A percentile compares a stretch with the other conserved stretches of the same genome.
Conservation (phyloP, 2,113 vertebrate species). For the Perca schrenkii region DNA sequence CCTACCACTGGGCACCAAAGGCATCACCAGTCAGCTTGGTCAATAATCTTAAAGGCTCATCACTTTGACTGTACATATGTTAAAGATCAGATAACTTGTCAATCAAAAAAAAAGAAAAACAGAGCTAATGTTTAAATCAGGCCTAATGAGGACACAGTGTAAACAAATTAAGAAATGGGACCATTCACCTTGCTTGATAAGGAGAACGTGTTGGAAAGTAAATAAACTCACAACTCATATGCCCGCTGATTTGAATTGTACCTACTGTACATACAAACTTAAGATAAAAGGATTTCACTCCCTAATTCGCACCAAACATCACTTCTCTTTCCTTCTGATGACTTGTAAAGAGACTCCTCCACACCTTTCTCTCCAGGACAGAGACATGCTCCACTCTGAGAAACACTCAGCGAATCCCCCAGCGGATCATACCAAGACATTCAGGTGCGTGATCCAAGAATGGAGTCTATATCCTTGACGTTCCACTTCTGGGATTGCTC, state of each 20-base stretch:
- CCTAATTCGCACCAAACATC: constrained; percentile 21
- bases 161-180: neutral
- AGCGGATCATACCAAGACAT: constrained; percentile 44
- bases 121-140: neutral
- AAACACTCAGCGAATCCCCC: constrained; percentile 38
- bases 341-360: constrained; percentile 31
- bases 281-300: neutral
- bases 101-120: neutral
- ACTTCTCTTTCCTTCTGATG: constrained; percentile 13
- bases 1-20: neutral
- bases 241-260: neutral
- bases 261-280: neutral
- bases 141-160: neutral
- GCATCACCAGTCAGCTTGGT: neutral
- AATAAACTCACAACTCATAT: neutral
- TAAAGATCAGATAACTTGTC: neutral
- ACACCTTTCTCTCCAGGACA: constrained; percentile 34
- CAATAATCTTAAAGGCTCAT: neutral
- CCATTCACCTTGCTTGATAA: neutral
- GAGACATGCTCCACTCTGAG: constrained; percentile 38
- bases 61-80: neutral
- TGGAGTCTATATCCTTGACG: neutral
- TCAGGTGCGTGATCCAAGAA: constrained; percentile 17
- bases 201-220: neutral
- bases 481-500: no score